Conservation (phyloP, 2,113 vertebrate species). For the Illadopsis cleaveri region DNA sequence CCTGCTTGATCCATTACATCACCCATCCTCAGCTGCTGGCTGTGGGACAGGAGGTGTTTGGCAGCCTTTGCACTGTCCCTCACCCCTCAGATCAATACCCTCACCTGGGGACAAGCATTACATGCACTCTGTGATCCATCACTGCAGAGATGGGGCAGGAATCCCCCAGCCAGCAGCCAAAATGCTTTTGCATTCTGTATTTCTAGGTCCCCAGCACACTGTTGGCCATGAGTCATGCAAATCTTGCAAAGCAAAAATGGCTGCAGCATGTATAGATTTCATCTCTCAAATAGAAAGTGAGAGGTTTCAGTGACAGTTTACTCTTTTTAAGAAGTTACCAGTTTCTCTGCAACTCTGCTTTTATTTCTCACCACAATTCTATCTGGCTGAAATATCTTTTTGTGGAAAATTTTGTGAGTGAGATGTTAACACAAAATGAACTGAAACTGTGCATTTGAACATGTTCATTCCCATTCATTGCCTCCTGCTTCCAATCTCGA, state of each 20-base stretch:
- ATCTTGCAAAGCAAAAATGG: constrained; percentile 45
- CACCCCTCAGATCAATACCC: not conserved
- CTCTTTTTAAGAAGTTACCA: constrained; percentile 40
- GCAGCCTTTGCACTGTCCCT: not conserved
- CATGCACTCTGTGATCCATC: not conserved
- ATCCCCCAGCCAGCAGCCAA: constrained; percentile 3
- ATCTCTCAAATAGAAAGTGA: constrained; percentile 59
- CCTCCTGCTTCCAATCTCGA: not conserved
- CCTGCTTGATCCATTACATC: not conserved
- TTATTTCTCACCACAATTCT: not conserved
- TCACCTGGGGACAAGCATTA: not conserved
- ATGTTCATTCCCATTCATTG: not conserved
- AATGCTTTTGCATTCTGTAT: not conserved
- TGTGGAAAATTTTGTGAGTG: not conserved
- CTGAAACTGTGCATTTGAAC: not conserved
- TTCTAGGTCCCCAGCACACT: not conserved
- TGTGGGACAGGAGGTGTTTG: not conserved
- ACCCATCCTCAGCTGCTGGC: not conserved
- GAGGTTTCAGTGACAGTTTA: constrained; percentile 34
- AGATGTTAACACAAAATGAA: not conserved
- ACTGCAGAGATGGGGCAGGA: not conserved
- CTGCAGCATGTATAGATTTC: constrained; percentile 3
- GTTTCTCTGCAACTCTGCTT: not conserved
- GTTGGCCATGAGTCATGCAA: constrained; percentile 32
- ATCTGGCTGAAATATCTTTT: not conserved